A percentile compares a stretch with the other conserved stretches of the same genome.
Evolutionary conservation across 2,113 vertebrate genomes (phyloP).

Genomic region (Cololabis saira): DNA sequence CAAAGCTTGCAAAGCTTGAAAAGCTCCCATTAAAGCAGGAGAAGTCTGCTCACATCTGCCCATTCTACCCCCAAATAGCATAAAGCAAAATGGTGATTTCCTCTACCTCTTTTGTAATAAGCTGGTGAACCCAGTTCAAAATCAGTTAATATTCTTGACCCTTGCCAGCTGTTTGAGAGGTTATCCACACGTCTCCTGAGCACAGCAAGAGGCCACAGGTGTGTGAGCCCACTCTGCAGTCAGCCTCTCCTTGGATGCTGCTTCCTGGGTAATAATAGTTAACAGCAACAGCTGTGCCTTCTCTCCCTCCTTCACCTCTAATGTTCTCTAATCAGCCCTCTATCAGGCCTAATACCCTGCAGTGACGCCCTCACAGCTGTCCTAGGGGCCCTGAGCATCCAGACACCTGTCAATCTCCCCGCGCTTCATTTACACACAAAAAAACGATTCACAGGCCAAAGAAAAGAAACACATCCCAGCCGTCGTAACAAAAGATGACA

Average conservation of each 20-base stretch:
- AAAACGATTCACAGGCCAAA: slow-evolving; percentile 4
- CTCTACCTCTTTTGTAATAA: neutral
- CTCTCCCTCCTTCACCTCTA: slow-evolving; percentile 77
- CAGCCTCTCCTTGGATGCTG: slow-evolving; percentile 57
- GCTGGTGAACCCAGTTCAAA: neutral
- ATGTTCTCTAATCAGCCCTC: slow-evolving; percentile 83
- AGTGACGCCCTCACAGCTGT: slow-evolving; percentile 83
- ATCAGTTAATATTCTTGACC: slow-evolving; percentile 50
- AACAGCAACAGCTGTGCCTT: slow-evolving; percentile 77
- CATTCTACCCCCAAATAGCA: neutral
- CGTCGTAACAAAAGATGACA: neutral
- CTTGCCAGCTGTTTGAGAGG: slow-evolving; percentile 11
- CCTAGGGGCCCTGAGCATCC: slow-evolving; percentile 63
- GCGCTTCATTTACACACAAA: slow-evolving; percentile 16
- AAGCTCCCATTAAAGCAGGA: slow-evolving; percentile 12
- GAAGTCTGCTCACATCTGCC: slow-evolving; percentile 6
- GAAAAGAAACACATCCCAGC: neutral
- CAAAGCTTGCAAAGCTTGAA: slow-evolving; percentile 40
- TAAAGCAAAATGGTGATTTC: neutral
- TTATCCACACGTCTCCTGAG: slow-evolving; percentile 23
- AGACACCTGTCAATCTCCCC: slow-evolving; percentile 80
- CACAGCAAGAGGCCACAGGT: slow-evolving; percentile 82
- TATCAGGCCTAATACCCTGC: slow-evolving; percentile 83
- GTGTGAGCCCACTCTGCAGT: slow-evolving; percentile 63
- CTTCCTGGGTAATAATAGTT: slow-evolving; percentile 83